Conservation (phyloP, 1,140 invertebrate species). For the Aphaenogaster rudis region DNA sequence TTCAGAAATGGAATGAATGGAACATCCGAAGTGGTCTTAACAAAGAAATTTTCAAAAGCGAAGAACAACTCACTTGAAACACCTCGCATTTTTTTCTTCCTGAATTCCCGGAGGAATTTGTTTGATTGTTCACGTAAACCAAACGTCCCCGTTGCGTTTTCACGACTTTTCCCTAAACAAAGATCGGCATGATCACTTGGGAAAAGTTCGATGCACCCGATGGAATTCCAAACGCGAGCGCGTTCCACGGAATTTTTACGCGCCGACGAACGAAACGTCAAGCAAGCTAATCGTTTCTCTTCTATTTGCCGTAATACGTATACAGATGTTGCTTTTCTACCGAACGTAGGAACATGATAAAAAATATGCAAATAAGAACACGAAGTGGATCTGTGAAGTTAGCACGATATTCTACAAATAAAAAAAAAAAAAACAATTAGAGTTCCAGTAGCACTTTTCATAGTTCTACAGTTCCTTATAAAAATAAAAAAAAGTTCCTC, state of each 20-base stretch:
- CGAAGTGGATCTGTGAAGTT: too few relatives aligned
- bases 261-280: conserved; percentile 20
- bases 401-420: too few relatives aligned
- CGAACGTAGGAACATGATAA: neutral
- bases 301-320: conserved; percentile 5
- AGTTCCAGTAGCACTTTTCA: too few relatives aligned
- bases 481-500: too few relatives aligned
- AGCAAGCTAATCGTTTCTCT: neutral
- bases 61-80: neutral
- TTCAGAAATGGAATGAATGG: neutral
- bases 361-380: neutral
- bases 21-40: neutral
- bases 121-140: neutral
- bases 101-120: neutral
- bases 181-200: neutral
- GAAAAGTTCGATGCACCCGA: conserved; percentile 54
- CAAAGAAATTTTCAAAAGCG: neutral
- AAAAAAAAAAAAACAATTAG: too few relatives aligned
- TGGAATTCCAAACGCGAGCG: conserved; percentile 59
- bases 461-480: too few relatives aligned
- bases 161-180: conserved; percentile 35
- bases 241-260: conserved; percentile 45
- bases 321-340: neutral
- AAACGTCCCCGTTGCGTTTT: neutral
- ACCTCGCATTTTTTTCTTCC: neutral